Percentiles rank a stretch among this genome's conserved stretches.
These are phyloP conservation scores for Polypedilum pembai DNA, from an alignment of 1,140 invertebrate species.

Conservation along the genomic window DNA sequence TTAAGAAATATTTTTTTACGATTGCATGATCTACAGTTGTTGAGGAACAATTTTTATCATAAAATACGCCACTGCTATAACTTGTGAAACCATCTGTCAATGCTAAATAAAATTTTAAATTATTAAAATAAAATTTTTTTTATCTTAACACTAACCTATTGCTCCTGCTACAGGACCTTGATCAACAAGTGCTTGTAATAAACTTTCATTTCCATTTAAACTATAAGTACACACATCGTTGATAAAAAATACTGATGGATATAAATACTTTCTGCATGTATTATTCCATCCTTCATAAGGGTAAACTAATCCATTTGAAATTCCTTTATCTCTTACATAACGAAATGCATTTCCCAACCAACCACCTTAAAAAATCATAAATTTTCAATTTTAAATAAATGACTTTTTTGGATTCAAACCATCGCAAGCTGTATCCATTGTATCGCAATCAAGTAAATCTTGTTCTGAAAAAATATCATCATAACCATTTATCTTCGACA, in stretches of 20 bases:
- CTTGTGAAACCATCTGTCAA: slow-evolving; percentile 63
- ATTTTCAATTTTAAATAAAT: neutral
- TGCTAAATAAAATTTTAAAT: slow-evolving; percentile 57
- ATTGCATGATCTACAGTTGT: slow-evolving; percentile 38
- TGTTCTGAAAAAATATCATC: slow-evolving; percentile 69
- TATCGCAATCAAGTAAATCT: slow-evolving; percentile 88
- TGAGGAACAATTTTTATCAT: slow-evolving; percentile 54
- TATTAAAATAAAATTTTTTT: neutral
- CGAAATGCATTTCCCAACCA: slow-evolving; percentile 40
- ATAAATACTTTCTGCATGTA: slow-evolving; percentile 45
- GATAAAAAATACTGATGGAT: neutral
- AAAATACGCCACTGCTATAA: slow-evolving; percentile 51
- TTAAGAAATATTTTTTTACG: neutral
- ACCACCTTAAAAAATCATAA: slow-evolving; percentile 54
- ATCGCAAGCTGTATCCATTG: slow-evolving; percentile 49
- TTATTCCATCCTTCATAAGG: slow-evolving; percentile 69
- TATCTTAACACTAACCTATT: slow-evolving; percentile 37
- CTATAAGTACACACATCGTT: slow-evolving; percentile 31
- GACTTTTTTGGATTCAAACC: neutral
- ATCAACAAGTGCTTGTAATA: slow-evolving; percentile 62
- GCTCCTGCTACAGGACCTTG: slow-evolving; percentile 61
- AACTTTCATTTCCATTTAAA: slow-evolving; percentile 62
- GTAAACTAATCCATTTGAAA: slow-evolving; percentile 72
- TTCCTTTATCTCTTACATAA: slow-evolving; percentile 42
- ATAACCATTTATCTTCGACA: slow-evolving; percentile 48